Percentiles rank a stretch among this genome's conserved stretches.
Evolutionary conservation across 2,797 vertebrate genomes (phyloP).

Genomic region (Fundulus diaphanus): DNA sequence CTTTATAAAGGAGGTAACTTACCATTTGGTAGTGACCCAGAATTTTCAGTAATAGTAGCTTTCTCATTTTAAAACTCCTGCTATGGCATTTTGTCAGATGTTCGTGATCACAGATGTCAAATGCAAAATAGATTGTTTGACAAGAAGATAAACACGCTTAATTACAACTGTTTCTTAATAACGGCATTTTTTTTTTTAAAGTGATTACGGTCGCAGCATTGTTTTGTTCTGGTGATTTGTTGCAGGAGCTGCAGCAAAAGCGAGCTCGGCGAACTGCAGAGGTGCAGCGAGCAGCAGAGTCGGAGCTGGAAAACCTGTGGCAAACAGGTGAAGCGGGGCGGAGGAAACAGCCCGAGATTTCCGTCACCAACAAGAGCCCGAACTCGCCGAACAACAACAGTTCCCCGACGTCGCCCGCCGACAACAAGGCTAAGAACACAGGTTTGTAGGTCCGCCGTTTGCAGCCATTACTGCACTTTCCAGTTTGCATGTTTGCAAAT

Average conservation of each 20-base stretch:
- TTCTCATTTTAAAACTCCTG: not conserved
- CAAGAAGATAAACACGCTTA: not conserved
- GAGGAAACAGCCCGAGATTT: conserved; percentile 74
- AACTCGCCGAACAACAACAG: conserved; percentile 48
- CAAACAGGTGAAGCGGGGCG: conserved; percentile 59
- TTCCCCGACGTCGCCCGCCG: conserved; percentile 46
- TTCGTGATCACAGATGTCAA: not conserved
- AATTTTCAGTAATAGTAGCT: not conserved
- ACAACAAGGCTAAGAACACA: conserved; percentile 84
- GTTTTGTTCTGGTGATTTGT: conserved; percentile 24
- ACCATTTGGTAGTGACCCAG: not conserved
- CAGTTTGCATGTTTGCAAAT: not conserved
- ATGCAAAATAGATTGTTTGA: not conserved
- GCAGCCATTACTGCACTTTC: not conserved
- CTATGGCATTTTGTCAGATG: not conserved
- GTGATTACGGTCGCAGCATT: not conserved
- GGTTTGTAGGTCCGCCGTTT: conserved; percentile 67
- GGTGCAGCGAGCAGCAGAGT: conserved; percentile 52
- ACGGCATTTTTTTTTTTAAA: not conserved
- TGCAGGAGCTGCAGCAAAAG: conserved; percentile 91
- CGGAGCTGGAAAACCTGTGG: conserved; percentile 62
- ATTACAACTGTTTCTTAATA: not conserved
- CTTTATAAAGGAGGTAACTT: too few species aligned
- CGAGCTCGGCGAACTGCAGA: conserved; percentile 75
- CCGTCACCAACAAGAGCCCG: conserved; percentile 33